Base-by-base conservation (phyloP, 1,140 invertebrate genomes). In the Zaprionus inermis region DNA sequence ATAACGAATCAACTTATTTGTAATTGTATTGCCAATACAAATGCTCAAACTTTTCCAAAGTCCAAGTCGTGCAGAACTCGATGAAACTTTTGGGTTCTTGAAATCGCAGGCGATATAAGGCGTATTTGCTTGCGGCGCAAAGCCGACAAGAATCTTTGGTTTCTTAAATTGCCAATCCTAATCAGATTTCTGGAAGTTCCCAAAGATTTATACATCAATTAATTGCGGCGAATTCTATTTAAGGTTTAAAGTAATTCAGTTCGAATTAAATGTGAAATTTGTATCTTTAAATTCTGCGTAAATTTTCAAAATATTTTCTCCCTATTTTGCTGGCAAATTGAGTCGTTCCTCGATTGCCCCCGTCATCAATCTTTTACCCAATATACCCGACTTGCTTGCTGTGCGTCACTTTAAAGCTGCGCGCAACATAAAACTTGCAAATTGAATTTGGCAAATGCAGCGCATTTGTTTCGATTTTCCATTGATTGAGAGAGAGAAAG, bases 391-490 rank as follows among this genome's bases (percentile, higher is more conserved):
- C 24, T 28, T 28, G 66, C 28, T 28, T 61, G n/a, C 16, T 44
- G 38, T 44, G 10, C 52, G 52, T 41, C 22, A 56, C 52, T 75
- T 84, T 81, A 85, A 84, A 71, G 76, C 63, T 69, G 58, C 20
- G 18, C 34, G 30, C 30, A 56, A 67, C 49, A 67, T n/a, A n/a
- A n/a, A n/a, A 28, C 5, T 28, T 5, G 24, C 34, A 76, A 75
- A 85, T 72, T 85, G 69, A 79, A 79, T 79, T 79, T 77, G 74
- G 59, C 72, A 81, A 86, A 65, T 84, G 82, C 82, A 74, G 44
- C 69, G 64, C 78, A 71, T 78, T 78, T 76, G 72, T 74, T 74
- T 86, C 82, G 81, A 76, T 78, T 78, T 79, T 67, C 51, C 65
- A 54, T 79, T 77, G 76, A 77, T 79, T 68, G 84, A 56, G 55